Evolutionary conservation across 2,113 vertebrate genomes (phyloP), one percentile per base, ranked within the genome.

Genomic region (Chlamydotis undulata): DNA sequence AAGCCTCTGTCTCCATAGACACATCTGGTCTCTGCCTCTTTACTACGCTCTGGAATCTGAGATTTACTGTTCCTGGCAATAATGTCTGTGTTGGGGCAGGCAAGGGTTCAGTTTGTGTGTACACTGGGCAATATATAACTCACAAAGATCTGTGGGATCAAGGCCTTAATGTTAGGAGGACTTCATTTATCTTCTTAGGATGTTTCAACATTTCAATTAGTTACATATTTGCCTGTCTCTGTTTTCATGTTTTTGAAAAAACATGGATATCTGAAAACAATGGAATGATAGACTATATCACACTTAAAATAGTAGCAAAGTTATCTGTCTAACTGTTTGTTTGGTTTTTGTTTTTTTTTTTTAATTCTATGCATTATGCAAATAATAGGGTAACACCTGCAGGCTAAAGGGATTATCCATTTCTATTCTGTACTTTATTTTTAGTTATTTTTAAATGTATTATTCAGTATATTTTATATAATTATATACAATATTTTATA

Each of bases 1-100:
- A 96, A 95, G 47, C 71, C 12, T 96, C 67, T 81, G 68, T 78
- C 94, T 96, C 87, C 59, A 74, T 25, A 89, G 88, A 68, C 83
- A 60, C 90, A 94, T 96, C 85, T 96, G 92, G 47, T 96, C 88
- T 68, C 28, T 92, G 75, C 43, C 75, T 92, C 41, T 89, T 81
- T 49, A 65, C 26, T 82, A 35, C 61, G 49, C 22, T 91, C 64
- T 84, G 89, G 89, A 91, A 96, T 92, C 31, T 63, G 73, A 84
- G 28, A 90, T 93, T 86, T 89, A 74, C 64, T 57, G 26, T 55
- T 59, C 8, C 87, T 93, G 81, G 16, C 56, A 89, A 43, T 65
- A 76, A 63, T 0, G 1, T 14, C 3, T 39, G 24, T 90, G 11
- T 5, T 69, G 33, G 35, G n/a, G 28, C 1, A 2, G 5, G 33